Conservation (phyloP, 2,888 invertebrate genomes). For the Kryphioiulus occultus region DNA sequence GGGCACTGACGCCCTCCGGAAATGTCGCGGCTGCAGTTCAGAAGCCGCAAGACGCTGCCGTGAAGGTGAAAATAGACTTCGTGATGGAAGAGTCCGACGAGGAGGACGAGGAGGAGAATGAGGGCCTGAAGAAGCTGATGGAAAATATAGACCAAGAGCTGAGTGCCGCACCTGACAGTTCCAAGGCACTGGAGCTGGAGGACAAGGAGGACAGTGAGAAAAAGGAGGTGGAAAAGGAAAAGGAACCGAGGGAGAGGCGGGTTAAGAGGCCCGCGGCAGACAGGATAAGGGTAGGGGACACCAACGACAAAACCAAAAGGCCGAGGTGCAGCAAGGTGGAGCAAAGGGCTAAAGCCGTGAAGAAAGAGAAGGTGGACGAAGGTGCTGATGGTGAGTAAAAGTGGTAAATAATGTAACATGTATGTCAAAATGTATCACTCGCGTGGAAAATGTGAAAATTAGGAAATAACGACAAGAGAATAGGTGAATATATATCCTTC, state of each 20-base stretch:
- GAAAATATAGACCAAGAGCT: not conserved
- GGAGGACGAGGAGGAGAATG: not conserved
- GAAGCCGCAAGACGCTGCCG: not conserved
- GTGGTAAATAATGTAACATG: too few species aligned
- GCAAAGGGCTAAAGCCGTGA: not conserved
- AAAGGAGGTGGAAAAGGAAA: not conserved
- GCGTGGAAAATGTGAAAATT: too few species aligned
- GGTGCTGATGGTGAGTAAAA: not conserved
- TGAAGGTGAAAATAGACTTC: not conserved
- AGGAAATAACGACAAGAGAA: too few species aligned
- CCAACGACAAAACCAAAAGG: not conserved
- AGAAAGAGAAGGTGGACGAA: not conserved
- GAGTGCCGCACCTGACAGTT: not conserved
- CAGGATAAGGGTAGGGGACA: not conserved
- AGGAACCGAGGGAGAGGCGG: not conserved
- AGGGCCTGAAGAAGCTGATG: conserved; percentile 4
- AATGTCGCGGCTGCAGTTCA: too few species aligned
- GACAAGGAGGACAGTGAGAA: not conserved
- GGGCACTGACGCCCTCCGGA: not conserved
- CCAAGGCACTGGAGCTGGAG: not conserved
- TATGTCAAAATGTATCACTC: too few species aligned
- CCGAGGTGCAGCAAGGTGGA: not conserved
- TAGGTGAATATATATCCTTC: too few species aligned
- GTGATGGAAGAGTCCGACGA: conserved; percentile 13
- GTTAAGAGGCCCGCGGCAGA: not conserved